phyloP scores from a whole-genome alignment of 2,888 invertebrate species.

The Phyllotreta striolata region DNA sequence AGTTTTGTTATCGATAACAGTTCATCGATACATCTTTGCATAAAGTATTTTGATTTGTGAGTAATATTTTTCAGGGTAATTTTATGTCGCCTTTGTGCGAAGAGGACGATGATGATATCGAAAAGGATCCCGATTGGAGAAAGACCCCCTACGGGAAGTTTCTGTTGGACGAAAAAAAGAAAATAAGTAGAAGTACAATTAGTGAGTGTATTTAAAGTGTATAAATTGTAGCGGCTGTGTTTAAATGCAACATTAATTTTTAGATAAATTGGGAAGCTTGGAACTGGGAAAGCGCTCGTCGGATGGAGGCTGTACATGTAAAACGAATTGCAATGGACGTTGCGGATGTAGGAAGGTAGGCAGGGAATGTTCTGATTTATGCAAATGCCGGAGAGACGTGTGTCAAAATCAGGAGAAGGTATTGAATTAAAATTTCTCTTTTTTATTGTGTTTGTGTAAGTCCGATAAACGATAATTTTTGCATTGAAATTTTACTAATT shows the following conservation, averaged over 20 bases:
- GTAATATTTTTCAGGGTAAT: not conserved
- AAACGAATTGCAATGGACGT: slow-evolving; percentile 67
- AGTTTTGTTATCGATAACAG: no score
- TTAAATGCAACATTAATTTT: no score
- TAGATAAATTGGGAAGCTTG: no score
- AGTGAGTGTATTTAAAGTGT: slow-evolving; percentile 28
- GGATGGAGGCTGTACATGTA: slow-evolving; percentile 70
- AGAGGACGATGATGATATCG: slow-evolving; percentile 56
- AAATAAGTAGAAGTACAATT: slow-evolving; percentile 26
- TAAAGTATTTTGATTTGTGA: not conserved
- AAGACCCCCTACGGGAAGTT: slow-evolving; percentile 70
- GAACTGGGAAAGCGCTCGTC: slow-evolving; percentile 63
- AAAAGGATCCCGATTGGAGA: slow-evolving; percentile 74
- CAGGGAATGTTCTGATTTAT: slow-evolving; percentile 61
- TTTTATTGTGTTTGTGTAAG: not conserved
- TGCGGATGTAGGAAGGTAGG: slow-evolving; percentile 69
- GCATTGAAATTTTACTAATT: no score
- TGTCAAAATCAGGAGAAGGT: slow-evolving; percentile 57
- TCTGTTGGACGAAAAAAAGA: slow-evolving; percentile 43
- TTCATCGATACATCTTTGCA: slow-evolving; percentile 17
- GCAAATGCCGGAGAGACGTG: slow-evolving; percentile 64
- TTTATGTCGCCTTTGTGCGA: not conserved
- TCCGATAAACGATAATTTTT: not conserved
- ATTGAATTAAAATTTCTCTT: slow-evolving; percentile 13
- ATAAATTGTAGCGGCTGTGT: slow-evolving; percentile 15